Conservation (phyloP, 2,888 invertebrate species). For the Cenopis cana region DNA sequence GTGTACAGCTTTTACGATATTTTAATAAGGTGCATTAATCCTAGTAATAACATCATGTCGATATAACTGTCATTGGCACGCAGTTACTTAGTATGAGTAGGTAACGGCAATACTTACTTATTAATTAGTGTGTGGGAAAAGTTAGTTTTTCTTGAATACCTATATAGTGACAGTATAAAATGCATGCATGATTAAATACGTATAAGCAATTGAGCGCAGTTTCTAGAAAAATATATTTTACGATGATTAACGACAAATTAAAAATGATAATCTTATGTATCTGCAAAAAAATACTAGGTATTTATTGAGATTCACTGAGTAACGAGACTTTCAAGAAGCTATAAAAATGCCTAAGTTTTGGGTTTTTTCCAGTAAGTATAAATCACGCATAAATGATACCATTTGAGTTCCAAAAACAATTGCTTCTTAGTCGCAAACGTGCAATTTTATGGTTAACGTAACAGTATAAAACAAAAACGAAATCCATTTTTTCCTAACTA, state of each 20-base stretch:
- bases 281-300: background rate
- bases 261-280: background rate
- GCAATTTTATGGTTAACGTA: background rate
- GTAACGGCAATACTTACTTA: slow-evolving; percentile 21
- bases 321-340: background rate
- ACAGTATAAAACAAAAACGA: background rate
- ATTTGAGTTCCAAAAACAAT: background rate
- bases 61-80: slow-evolving; percentile 23
- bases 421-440: background rate
- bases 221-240: background rate
- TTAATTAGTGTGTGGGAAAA: slow-evolving; percentile 22
- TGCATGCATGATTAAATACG: slow-evolving; percentile 3
- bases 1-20: slow-evolving; percentile 29
- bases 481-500: no score
- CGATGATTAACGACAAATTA: background rate
- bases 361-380: no score
- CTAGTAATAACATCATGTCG: slow-evolving; percentile 39
- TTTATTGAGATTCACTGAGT: background rate
- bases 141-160: background rate
- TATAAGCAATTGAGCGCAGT: background rate
- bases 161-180: background rate
- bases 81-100: slow-evolving; percentile 8
- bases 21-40: slow-evolving; percentile 35
- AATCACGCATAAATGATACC: background rate
- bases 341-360: no score